Percentiles rank a stretch among this genome's conserved stretches.
Conservation (phyloP, 2,113 vertebrate genomes). For the Periophthalmodon schlosseri region DNA sequence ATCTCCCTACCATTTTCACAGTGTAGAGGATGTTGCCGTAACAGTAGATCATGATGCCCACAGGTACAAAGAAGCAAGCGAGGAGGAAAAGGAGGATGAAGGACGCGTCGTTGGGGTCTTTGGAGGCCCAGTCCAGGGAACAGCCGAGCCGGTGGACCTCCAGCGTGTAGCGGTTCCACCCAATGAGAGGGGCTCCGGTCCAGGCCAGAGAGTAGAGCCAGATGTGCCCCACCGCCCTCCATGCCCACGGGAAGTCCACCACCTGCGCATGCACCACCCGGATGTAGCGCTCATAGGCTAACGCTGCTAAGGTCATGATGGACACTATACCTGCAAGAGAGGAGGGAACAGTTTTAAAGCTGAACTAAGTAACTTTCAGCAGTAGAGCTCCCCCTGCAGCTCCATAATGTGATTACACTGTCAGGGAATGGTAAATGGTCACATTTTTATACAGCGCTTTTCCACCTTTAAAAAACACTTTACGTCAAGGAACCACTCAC, state of each 20-base stretch:
- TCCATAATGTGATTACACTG: no score
- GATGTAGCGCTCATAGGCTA: slow-evolving; percentile 92
- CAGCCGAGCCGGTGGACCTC: slow-evolving; percentile 88
- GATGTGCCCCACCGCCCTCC: slow-evolving; percentile 87
- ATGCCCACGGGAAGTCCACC: slow-evolving; percentile 88
- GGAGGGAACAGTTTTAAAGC: not conserved
- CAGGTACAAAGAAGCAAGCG: slow-evolving; percentile 85
- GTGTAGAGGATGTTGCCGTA: slow-evolving; percentile 92
- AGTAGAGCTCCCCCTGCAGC: no score
- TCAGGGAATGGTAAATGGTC: no score
- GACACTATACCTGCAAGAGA: slow-evolving; percentile 85
- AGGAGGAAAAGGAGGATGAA: slow-evolving; percentile 91
- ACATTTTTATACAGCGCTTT: no score
- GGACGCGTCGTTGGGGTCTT: slow-evolving; percentile 85
- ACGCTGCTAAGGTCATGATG: slow-evolving; percentile 86
- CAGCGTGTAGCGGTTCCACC: slow-evolving; percentile 91
- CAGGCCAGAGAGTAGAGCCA: slow-evolving; percentile 94
- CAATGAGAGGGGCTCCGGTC: slow-evolving; percentile 89
- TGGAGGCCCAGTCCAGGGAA: slow-evolving; percentile 88
- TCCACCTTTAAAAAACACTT: no score
- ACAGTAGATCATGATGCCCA: slow-evolving; percentile 90
- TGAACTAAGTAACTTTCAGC: no score
- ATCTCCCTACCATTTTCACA: slow-evolving; percentile 82
- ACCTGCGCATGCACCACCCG: slow-evolving; percentile 89
- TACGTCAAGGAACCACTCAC: no score